phyloP scores from a whole-genome alignment of 2,888 invertebrate genomes.

The Ophraella communa region DNA sequence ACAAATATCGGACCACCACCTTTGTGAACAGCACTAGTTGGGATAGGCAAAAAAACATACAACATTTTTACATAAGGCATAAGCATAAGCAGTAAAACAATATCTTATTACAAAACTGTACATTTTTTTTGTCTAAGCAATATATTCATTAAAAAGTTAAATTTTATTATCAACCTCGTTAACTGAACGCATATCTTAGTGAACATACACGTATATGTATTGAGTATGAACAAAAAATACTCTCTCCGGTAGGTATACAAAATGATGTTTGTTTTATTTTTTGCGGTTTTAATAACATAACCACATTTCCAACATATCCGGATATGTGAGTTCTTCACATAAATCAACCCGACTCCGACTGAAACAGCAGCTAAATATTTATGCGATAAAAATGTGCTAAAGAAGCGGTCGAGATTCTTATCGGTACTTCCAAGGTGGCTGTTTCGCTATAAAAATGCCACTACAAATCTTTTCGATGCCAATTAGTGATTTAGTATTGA shows the following conservation, averaged over 20 bases:
- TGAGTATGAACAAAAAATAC: background rate
- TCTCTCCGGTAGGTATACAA: background rate
- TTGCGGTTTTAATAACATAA: conserved; percentile 38
- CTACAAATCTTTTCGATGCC: conserved; percentile 21
- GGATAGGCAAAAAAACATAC: too few relatives aligned
- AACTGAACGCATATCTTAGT: too few relatives aligned
- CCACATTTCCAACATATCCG: conserved; percentile 48
- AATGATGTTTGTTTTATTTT: background rate
- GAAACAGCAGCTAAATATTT: conserved; percentile 53
- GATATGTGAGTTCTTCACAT: conserved; percentile 51
- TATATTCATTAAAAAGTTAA: too few relatives aligned
- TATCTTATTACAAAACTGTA: too few relatives aligned
- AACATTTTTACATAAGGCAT: too few relatives aligned
- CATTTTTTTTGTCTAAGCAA: too few relatives aligned
- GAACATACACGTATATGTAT: too few relatives aligned
- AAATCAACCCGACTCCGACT: conserved; percentile 54
- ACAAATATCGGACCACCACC: too few relatives aligned
- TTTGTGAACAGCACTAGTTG: too few relatives aligned
- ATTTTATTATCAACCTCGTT: too few relatives aligned
- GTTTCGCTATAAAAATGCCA: conserved; percentile 26
- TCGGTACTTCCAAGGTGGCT: conserved; percentile 47
- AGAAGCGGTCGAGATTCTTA: conserved; percentile 53
- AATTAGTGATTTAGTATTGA: conserved; percentile 21
- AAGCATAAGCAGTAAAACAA: too few relatives aligned
- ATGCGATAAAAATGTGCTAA: conserved; percentile 53